A percentile compares a stretch with the other conserved stretches of the same genome.
These are phyloP conservation scores for Aphyosemion australe DNA, from an alignment of 2,113 vertebrate genomes.

Conservation along the genomic window DNA sequence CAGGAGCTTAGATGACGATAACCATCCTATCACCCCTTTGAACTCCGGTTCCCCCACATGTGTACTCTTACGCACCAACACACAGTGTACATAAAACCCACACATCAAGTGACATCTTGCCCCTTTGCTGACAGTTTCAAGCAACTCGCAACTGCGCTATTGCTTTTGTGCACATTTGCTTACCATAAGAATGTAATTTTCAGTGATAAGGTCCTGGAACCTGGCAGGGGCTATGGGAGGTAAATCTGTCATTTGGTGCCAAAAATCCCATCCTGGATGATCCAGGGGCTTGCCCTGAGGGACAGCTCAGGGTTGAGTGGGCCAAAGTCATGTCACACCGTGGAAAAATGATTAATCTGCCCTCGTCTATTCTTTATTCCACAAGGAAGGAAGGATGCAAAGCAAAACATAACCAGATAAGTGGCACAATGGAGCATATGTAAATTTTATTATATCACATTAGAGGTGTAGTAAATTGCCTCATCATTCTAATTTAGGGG, in stretches of 20 bases:
- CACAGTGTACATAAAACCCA: slow-evolving; percentile 22
- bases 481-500: slow-evolving; percentile 64
- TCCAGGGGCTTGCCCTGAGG: slow-evolving; percentile 76
- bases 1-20: slow-evolving; percentile 59
- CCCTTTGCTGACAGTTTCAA: slow-evolving; percentile 64
- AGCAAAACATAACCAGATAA: slow-evolving; percentile 59
- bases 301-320: slow-evolving; percentile 74
- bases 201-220: slow-evolving; percentile 77
- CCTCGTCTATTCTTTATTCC: slow-evolving; percentile 69
- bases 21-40: slow-evolving; percentile 59
- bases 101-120: slow-evolving; percentile 66
- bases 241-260: slow-evolving; percentile 72
- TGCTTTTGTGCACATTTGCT: slow-evolving; percentile 78
- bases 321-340: slow-evolving; percentile 81
- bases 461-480: slow-evolving; percentile 63
- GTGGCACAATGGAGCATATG: slow-evolving; percentile 68
- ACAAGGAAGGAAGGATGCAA: slow-evolving; percentile 60
- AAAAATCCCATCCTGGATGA: slow-evolving; percentile 76
- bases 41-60: slow-evolving; percentile 35
- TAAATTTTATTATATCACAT: slow-evolving; percentile 66
- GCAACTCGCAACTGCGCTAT: slow-evolving; percentile 71
- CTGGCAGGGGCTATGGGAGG: slow-evolving; percentile 67
- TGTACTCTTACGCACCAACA: neutral
- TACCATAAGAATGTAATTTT: slow-evolving; percentile 83
- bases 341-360: slow-evolving; percentile 79